These are phyloP conservation scores for Papilio dardanus DNA, from an alignment of 1,140 invertebrate genomes.

Conservation along the genomic window DNA sequence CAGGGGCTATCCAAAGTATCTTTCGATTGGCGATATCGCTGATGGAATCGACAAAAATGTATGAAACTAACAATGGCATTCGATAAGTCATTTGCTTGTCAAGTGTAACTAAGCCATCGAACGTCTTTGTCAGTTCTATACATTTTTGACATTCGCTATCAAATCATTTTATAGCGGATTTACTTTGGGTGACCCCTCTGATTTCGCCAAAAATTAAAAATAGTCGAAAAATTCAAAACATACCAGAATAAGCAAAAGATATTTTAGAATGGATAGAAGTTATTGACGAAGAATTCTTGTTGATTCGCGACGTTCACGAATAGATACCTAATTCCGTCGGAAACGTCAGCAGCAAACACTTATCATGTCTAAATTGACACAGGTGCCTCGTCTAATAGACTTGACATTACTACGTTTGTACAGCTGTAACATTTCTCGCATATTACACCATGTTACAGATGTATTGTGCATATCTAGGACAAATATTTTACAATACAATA, in stretches of 20 bases:
- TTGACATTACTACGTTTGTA: conserved; percentile 22
- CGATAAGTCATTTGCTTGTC: no score
- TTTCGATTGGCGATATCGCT: no score
- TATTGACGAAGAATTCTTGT: no score
- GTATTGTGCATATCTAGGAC: background rate
- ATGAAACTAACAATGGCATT: no score
- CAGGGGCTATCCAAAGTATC: no score
- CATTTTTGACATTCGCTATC: no score
- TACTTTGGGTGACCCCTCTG: no score
- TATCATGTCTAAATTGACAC: conserved; percentile 39
- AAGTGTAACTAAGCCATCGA: no score
- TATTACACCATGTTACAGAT: background rate
- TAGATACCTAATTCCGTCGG: background rate
- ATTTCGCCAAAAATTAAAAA: no score
- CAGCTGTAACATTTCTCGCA: background rate
- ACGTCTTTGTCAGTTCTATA: no score
- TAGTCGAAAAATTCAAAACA: background rate
- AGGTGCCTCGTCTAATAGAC: conserved; percentile 41
- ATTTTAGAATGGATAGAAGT: background rate
- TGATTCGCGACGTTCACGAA: background rate
- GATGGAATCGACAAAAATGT: no score
- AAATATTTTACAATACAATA: background rate
- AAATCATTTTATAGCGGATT: no score
- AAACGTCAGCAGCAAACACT: conserved; percentile 18
- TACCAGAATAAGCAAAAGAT: background rate